A percentile compares a stretch with the other conserved stretches of the same genome.
Evolutionary conservation across 2,113 vertebrate species (phyloP).

Genomic region (Clupea harengus): DNA sequence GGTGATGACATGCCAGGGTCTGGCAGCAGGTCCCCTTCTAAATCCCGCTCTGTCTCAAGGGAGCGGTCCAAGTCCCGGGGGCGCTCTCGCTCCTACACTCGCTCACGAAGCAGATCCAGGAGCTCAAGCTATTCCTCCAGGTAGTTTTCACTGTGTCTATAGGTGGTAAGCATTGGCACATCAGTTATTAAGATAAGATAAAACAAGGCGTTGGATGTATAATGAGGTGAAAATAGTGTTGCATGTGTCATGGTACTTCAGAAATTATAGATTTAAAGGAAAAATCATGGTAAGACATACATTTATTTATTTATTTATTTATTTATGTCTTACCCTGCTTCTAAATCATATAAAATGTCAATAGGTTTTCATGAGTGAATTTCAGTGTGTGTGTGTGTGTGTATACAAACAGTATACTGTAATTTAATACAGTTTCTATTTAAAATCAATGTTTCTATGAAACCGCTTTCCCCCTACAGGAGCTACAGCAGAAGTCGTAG

Average conservation of each 20-base stretch:
- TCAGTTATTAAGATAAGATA: neutral
- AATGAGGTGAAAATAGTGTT: too few relatives aligned
- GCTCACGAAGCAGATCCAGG: constrained; percentile 81
- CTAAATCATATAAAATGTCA: too few relatives aligned
- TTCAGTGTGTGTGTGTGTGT: too few relatives aligned
- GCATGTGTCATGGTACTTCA: too few relatives aligned
- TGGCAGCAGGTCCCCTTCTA: constrained; percentile 75
- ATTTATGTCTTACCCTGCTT: neutral
- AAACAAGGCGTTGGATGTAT: too few relatives aligned
- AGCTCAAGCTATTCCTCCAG: constrained; percentile 86
- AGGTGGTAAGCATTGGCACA: neutral
- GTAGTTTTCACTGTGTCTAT: constrained; percentile 59
- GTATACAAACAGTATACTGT: too few relatives aligned
- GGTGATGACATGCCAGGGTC: constrained; percentile 72
- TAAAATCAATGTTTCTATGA: neutral
- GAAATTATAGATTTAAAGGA: too few relatives aligned
- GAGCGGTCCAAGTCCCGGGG: constrained; percentile 76
- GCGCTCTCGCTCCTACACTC: constrained; percentile 78
- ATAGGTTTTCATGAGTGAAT: neutral
- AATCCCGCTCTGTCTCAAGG: constrained; percentile 83
- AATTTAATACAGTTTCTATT: too few relatives aligned
- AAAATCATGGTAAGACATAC: neutral
- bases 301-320: neutral
- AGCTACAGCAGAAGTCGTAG: constrained; percentile 87
- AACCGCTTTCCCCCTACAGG: constrained; percentile 59